Evolutionary conservation across 1,140 invertebrate genomes (phyloP).

Genomic region (Listronotus bonariensis): DNA sequence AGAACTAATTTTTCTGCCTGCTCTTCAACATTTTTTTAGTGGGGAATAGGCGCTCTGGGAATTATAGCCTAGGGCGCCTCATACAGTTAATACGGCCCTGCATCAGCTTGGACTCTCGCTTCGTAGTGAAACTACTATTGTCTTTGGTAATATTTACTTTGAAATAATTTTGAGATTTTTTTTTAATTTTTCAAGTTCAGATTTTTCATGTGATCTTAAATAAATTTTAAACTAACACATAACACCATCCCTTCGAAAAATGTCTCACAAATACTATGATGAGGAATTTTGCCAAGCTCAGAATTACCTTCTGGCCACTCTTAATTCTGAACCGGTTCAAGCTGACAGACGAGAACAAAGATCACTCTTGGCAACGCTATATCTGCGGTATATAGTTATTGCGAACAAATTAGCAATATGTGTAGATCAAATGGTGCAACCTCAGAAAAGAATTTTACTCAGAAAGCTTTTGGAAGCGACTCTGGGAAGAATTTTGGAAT

Average conservation of each 20-base stretch:
- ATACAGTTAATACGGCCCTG: too few species aligned
- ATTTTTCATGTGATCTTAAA: too few species aligned
- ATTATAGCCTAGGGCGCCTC: too few species aligned
- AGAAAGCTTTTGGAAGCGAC: constrained; percentile 78
- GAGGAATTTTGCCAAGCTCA: constrained; percentile 69
- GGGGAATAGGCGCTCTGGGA: too few species aligned
- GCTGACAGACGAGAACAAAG: constrained; percentile 66
- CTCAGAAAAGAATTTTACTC: constrained; percentile 85
- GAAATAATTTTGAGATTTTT: too few species aligned
- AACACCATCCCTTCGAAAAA: constrained; percentile 54
- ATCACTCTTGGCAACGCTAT: constrained; percentile 65
- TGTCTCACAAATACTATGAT: constrained; percentile 77
- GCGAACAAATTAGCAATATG: constrained; percentile 77
- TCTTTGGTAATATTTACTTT: too few species aligned
- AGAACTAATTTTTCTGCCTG: too few species aligned
- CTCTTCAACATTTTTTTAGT: too few species aligned
- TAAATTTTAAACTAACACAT: too few species aligned
- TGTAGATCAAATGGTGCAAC: constrained; percentile 90
- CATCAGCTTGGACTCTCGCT: too few species aligned
- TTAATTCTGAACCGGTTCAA: constrained; percentile 62
- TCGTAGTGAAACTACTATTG: too few species aligned
- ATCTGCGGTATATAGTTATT: constrained; percentile 79
- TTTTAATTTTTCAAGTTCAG: too few species aligned
- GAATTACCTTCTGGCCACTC: constrained; percentile 65
- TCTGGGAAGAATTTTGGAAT: constrained; percentile 71